Base-by-base conservation (phyloP, 2,113 vertebrate genomes). In the Platysteira castanea region DNA sequence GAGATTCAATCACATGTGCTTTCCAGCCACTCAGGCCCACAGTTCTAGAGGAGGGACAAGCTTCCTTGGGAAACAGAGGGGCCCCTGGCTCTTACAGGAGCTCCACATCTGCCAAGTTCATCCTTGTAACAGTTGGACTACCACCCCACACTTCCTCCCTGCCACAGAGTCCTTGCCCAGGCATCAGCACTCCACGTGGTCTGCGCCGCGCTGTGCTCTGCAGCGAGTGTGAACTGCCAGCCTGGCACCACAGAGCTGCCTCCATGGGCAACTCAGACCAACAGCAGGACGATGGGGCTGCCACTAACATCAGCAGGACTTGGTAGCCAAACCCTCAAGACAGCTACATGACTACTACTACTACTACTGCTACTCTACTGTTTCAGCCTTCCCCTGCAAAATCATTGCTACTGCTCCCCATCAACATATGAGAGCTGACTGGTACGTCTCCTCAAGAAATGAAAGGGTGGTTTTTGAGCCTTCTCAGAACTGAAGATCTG, bases 191-290 rank as follows among this genome's bases (percentile, higher is more conserved):
- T 63, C 7, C 20, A 11, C 7, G 14, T 4, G 8, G 15, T 59
- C 52, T 35, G 37, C 71, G 31, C 41, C 56, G 44, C 61, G 14
- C 37, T 33, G 9, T 41, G 65, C n/a, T 42, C 35, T 26, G 26
- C 9, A 71, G 23, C 0, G 0, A 73, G 13, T 3, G 10, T 46
- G 57, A 79, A 20, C 11, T 2, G 3, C 5, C 23, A 33, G 7
- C 3, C 10, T 1, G 1, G 54, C 22, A 77, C 17, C 49, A 65
- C 35, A 53, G 15, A 50, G 13, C 35, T 71, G 44, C 22, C 28
- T 20, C 57, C 44, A 49, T 0, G 1, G 17, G 10, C 7, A 15
- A 54, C 19, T 14, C 26, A 64, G 24, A 74, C 22, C 12, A 80
- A 56, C 15, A 79, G 35, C 9, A 76, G 19, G 18, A 24, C 15